phyloP scores from a whole-genome alignment of 2,113 vertebrate species.

The Acanthochromis polyacanthus region DNA sequence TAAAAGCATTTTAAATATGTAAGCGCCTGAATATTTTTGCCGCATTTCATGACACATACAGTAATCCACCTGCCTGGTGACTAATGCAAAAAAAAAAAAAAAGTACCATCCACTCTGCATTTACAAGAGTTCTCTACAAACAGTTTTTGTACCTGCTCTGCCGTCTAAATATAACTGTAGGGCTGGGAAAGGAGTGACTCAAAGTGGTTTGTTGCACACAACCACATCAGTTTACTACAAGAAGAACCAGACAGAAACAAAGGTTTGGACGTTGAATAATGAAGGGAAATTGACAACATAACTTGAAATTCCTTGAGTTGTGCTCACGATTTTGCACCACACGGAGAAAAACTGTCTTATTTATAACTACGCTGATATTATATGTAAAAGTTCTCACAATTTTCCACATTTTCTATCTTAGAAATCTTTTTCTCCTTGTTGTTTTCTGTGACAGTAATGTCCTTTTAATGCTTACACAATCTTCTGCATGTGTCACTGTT shows the following conservation, averaged over 20 bases:
- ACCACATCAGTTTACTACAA: slow-evolving; percentile 15
- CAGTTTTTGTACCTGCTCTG: slow-evolving; percentile 39
- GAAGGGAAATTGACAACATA: neutral
- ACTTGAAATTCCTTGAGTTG: neutral
- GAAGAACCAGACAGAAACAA: slow-evolving; percentile 3
- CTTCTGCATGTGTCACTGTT: slow-evolving; percentile 1
- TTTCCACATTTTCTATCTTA: neutral
- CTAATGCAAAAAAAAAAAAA: slow-evolving; percentile 17
- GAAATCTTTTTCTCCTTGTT: neutral
- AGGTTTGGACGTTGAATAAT: neutral
- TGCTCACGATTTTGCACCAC: neutral
- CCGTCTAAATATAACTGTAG: slow-evolving; percentile 62
- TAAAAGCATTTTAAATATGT: neutral
- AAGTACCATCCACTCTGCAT: slow-evolving; percentile 15
- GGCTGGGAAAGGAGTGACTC: slow-evolving; percentile 55
- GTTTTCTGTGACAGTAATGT: neutral
- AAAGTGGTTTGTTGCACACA: slow-evolving; percentile 55
- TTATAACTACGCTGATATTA: too few species aligned
- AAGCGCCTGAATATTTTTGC: neutral
- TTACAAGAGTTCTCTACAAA: slow-evolving; percentile 42
- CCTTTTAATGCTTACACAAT: neutral
- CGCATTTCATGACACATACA: slow-evolving; percentile 10
- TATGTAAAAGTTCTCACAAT: neutral
- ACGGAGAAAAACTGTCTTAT: neutral
- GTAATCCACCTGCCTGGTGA: slow-evolving; percentile 37